Evolutionary conservation across 2,888 invertebrate genomes (phyloP).

Genomic region (Tenthredo notha): DNA sequence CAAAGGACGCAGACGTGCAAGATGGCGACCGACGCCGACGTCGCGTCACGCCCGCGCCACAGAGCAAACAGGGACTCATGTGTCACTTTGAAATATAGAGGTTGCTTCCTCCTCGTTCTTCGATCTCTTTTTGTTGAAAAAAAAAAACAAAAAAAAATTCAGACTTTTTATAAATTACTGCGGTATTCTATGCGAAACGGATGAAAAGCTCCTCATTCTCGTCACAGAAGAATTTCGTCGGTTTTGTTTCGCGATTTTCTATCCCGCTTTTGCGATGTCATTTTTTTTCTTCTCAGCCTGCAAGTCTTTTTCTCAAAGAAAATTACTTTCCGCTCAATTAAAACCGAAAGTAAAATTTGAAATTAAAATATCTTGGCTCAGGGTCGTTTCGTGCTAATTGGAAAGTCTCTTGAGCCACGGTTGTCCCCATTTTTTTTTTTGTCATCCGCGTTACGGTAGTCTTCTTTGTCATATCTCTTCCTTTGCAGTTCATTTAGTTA

Average conservation of each 20-base stretch:
- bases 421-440: constrained; percentile 3
- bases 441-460: not conserved
- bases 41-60: constrained; percentile 53
- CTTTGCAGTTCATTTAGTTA: not conserved
- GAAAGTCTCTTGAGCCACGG: constrained; percentile 31
- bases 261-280: not conserved
- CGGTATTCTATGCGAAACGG: not conserved
- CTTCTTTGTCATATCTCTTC: not conserved
- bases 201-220: not conserved
- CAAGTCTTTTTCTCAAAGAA: not conserved
- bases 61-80: constrained; percentile 51
- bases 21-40: constrained; percentile 70
- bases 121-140: not conserved
- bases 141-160: too few species aligned
- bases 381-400: constrained; percentile 45
- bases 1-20: constrained; percentile 77
- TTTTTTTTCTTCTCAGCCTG: not conserved
- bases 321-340: not conserved
- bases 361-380: not conserved
- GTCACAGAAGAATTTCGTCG: not conserved
- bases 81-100: not conserved
- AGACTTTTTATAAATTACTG: not conserved
- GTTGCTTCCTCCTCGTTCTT: not conserved
- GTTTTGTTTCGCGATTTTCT: not conserved
- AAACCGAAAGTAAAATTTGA: not conserved